Evolutionary conservation across 2,888 invertebrate genomes (phyloP).

Genomic region (Coenonympha glycerion): DNA sequence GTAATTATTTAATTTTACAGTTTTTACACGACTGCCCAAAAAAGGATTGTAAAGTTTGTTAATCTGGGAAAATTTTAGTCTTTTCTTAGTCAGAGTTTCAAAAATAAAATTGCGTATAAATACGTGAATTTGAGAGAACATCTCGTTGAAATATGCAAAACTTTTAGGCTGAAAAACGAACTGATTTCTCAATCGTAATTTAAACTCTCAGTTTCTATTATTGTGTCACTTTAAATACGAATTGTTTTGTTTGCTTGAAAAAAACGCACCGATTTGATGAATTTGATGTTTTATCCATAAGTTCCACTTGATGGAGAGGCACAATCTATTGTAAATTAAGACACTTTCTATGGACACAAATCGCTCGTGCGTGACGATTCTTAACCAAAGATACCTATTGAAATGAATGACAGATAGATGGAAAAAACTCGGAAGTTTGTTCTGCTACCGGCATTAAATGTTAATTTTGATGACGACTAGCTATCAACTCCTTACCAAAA

Average conservation of each 20-base stretch:
- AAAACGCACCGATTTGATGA: not conserved
- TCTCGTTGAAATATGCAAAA: too few relatives aligned
- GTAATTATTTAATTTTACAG: too few relatives aligned
- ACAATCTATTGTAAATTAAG: not conserved
- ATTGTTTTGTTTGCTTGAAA: not conserved
- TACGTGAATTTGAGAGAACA: too few relatives aligned
- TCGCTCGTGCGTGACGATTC: not conserved
- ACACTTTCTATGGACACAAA: conserved; percentile 4
- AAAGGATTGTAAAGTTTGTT: too few relatives aligned
- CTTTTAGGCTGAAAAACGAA: too few relatives aligned
- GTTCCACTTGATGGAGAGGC: not conserved
- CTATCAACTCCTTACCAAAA: too few relatives aligned
- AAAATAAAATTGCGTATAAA: too few relatives aligned
- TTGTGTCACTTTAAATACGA: not conserved
- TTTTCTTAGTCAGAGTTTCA: too few relatives aligned
- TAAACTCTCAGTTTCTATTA: not conserved
- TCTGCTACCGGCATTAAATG: too few relatives aligned
- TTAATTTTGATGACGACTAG: too few relatives aligned
- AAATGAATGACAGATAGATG: not conserved
- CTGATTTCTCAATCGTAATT: not conserved
- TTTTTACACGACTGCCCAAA: too few relatives aligned
- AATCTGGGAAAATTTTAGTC: too few relatives aligned
- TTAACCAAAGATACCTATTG: not conserved
- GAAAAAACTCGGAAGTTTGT: not conserved
- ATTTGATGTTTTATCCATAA: not conserved